Evolutionary conservation across 2,113 vertebrate species (phyloP), one percentile per base, ranked within the genome.

Genomic region (Oryzias celebensis): DNA sequence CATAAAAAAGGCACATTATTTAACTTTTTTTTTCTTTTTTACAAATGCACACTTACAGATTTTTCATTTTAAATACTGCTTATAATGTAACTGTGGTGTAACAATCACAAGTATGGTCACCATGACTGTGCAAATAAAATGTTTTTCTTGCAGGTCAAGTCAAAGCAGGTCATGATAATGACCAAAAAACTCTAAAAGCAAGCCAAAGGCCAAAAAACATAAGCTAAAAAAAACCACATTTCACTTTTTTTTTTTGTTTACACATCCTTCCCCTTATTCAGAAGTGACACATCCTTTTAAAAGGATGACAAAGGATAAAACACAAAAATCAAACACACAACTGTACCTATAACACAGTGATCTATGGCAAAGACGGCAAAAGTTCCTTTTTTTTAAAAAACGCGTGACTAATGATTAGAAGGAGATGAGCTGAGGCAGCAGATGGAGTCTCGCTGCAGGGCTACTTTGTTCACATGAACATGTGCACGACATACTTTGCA

Each of bases 371-470:
- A 50, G 36, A 26, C 12, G 4, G 5, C 0, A 26, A 31, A 31
- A 14, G 26, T 48, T 4, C 4, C 36, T 4, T 16, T 7, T 7
- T 31, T 48, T 18, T 1, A 45, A 45, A 45, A 44, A 60, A 31
- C 80, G 79, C 61, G 67, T 84, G 83, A 87, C 63, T 56, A 46
- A 77, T 71, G 73, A 61, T 73, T 72, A 63, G 58, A 2, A 53
- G 45, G 63, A 50, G 41, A 28, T 3, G 2, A 62, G 36, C 24
- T 54, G 57, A 62, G 17, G 49, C 17, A 53, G 59, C 44, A 52
- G 36, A 78, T 36, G 4, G 18, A 41, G 13, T 56, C 65, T 79
- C 71, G 62, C 60, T 58, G 12, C 31, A 47, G 14, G 2, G 18
- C 20, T 47, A 63, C 59, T 65, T 70, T 49, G 43, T 51, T 45